A percentile compares a stretch with the other conserved stretches of the same genome.
phyloP scores from a whole-genome alignment of 2,888 invertebrate genomes.

The Ligdia adustata region DNA sequence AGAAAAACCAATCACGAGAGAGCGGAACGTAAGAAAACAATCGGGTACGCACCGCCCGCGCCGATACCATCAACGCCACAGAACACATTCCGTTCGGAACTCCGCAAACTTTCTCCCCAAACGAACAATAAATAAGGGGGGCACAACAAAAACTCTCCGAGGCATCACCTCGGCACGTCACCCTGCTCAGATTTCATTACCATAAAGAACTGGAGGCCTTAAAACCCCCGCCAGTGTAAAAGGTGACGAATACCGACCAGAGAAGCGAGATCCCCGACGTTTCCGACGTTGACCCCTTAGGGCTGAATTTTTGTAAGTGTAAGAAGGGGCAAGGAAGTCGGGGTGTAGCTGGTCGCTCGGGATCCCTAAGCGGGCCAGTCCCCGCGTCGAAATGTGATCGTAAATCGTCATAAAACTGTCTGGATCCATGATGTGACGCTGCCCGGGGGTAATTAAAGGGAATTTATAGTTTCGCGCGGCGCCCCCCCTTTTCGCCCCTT shows the following conservation, averaged over 20 bases:
- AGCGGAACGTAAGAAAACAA: constrained; percentile 60
- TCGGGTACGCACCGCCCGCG: constrained; percentile 41
- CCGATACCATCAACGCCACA: constrained; percentile 67
- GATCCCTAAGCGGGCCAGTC: constrained; percentile 70
- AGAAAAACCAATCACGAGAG: constrained; percentile 46
- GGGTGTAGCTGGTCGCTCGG: constrained; percentile 49
- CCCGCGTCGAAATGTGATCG: constrained; percentile 84
- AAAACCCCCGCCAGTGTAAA: constrained; percentile 82
- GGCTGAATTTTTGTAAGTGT: constrained; percentile 17
- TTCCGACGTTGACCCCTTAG: constrained; percentile 37
- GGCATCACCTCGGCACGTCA: constrained; percentile 81
- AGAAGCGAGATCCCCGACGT: constrained; percentile 41
- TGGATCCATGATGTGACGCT: constrained; percentile 89
- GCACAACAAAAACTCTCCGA: constrained; percentile 81
- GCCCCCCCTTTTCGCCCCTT: constrained; percentile 42
- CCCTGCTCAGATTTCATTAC: constrained; percentile 84
- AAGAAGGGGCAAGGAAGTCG: constrained; percentile 51
- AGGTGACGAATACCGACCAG: constrained; percentile 77
- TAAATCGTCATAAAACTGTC: constrained; percentile 89
- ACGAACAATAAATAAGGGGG: constrained; percentile 80
- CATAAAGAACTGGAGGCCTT: constrained; percentile 84
- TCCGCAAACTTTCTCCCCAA: constrained; percentile 70
- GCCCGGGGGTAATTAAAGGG: constrained; percentile 85
- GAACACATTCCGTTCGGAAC: constrained; percentile 76
- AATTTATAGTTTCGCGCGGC: constrained; percentile 80